Evolutionary conservation across 1,140 invertebrate species (phyloP), one percentile per base, ranked within the genome.

Genomic region (Drosophila suzukii): DNA sequence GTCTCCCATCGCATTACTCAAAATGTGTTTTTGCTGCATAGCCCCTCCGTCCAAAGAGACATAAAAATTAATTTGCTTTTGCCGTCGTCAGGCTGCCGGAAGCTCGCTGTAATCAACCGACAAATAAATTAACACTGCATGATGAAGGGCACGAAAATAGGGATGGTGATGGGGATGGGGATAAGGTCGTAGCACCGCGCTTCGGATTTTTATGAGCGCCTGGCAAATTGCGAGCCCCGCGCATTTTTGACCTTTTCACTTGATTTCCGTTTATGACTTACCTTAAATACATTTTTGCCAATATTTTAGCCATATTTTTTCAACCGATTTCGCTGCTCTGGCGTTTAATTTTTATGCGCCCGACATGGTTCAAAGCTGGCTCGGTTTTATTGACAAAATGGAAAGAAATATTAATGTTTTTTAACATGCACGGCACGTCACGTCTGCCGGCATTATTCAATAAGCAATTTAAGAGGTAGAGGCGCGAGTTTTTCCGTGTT

Each of bases 11-110:
- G 75, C 83, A 85, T 88, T 88, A 88, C 83, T 85, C 82, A 85
- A 78, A 81, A 78, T 57, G 55, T 67, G 73, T 75, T 49, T 78
- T 73, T 61, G 60, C 72, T 27, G 59, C 39, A 58, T 67, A 49
- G 59, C 70, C n/a, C 44, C 70, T 12, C 44, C 60, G 62, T 13
- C 59, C 75, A 62, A 50, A 75, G 70, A 72, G 75, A 82, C 83
- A 89, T 86, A 89, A 89, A 86, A 86, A 86, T 89, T 86, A 86
- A 86, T 85, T 85, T 85, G 70, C 81, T 88, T 85, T 78, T 78
- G 83, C 68, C 72, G 75, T 59, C 81, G 83, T 86, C 83, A 62
- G 68, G 67, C 70, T 79, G 80, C 62, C 83, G 83, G 83, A 86
- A 77, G 75, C 72, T 51, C 79, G 84, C 66, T 89, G 84, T 86